phyloP scores from a whole-genome alignment of 2,113 vertebrate genomes.

The Proterorhinus semilunaris region DNA sequence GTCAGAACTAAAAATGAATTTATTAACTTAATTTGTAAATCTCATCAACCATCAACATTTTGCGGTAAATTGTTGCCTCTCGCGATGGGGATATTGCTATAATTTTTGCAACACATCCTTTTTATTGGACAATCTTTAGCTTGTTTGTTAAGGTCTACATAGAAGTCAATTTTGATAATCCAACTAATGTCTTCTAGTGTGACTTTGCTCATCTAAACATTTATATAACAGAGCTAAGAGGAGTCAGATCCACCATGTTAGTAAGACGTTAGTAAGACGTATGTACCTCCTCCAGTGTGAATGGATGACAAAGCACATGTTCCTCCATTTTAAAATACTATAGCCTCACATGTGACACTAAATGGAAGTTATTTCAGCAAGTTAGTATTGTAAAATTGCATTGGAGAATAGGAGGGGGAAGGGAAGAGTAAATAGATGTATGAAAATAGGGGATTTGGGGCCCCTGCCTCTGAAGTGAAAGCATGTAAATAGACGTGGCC shows the following conservation, averaged over 20 bases:
- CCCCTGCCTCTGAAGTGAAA: conserved; percentile 26
- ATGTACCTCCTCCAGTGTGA: neutral
- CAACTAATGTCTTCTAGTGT: neutral
- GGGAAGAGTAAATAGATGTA: conserved; percentile 4
- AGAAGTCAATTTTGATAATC: no score
- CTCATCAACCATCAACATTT: no score
- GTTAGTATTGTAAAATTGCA: neutral
- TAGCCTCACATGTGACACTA: neutral
- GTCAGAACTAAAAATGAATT: no score
- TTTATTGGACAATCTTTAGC: no score
- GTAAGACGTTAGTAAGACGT: neutral
- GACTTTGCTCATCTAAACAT: neutral
- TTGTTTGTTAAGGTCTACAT: no score
- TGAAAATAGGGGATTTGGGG: conserved; percentile 29
- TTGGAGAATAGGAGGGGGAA: neutral
- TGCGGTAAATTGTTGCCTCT: no score
- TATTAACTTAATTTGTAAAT: no score
- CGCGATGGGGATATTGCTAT: no score
- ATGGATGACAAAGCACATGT: neutral
- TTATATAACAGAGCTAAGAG: neutral
- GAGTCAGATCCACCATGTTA: neutral
- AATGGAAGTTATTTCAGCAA: neutral
- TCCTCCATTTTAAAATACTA: neutral
- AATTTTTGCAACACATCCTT: no score
- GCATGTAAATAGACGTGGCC: conserved; percentile 25